phyloP scores from a whole-genome alignment of 2,888 invertebrate genomes.

The Rhagium mordax region DNA sequence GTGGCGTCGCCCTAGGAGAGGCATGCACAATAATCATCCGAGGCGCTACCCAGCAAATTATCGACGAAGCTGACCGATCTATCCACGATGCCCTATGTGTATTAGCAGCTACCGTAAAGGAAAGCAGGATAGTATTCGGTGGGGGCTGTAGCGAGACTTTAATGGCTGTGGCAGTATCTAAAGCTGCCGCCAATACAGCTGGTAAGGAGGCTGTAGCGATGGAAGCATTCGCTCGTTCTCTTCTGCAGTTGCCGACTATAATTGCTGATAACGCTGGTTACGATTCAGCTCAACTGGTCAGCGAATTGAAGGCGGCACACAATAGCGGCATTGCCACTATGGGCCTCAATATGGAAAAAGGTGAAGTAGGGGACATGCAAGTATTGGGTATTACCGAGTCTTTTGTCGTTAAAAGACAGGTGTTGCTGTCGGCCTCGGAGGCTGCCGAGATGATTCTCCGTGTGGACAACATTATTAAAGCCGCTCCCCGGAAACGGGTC shows the following conservation, averaged over 20 bases:
- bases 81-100: conserved; percentile 99
- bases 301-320: conserved; percentile 93
- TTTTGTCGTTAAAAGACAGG: conserved; percentile 96
- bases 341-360: conserved; percentile 93
- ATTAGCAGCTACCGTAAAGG: conserved; percentile 93
- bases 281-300: conserved; percentile 95
- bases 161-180: conserved; percentile 94
- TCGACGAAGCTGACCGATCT: conserved; percentile 98
- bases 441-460: conserved; percentile 99
- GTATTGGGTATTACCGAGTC: conserved; percentile 96
- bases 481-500: conserved; percentile 90
- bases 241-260: conserved; percentile 92
- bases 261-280: conserved; percentile 99
- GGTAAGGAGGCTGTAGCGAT: conserved; percentile 98
- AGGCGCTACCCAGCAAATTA: conserved; percentile 97
- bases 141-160: conserved; percentile 95
- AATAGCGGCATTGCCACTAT: conserved; percentile 80
- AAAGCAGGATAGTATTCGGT: conserved; percentile 92
- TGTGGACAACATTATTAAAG: conserved; percentile 96
- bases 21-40: conserved; percentile 98
- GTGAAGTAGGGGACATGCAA: conserved; percentile 92
- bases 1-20: conserved; percentile 94
- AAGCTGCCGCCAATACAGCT: conserved; percentile 87
- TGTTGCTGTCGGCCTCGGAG: conserved; percentile 93
- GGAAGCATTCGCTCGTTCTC: conserved; percentile 94